phyloP scores from a whole-genome alignment of 2,888 invertebrate genomes.

The Spodoptera littoralis region DNA sequence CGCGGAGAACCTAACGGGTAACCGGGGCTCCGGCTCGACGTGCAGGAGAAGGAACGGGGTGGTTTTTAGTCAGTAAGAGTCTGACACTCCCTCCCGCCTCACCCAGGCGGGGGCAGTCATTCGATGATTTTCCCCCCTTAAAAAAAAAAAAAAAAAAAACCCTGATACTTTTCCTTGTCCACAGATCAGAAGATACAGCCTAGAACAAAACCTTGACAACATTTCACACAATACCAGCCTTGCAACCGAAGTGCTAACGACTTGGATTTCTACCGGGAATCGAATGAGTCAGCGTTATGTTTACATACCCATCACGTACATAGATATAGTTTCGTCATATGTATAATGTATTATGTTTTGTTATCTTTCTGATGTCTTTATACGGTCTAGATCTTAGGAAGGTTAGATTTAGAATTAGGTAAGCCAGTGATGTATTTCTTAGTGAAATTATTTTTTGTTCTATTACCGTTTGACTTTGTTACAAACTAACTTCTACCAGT shows the following conservation, averaged over 20 bases:
- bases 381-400: constrained; percentile 27
- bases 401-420: constrained; percentile 4
- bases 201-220: constrained; percentile 30
- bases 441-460: too few relatives aligned
- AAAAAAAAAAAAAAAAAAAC: too few relatives aligned
- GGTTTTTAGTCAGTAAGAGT: too few relatives aligned
- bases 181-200: constrained; percentile 6
- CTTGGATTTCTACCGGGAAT: constrained; percentile 45
- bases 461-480: too few relatives aligned
- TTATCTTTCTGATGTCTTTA: constrained; percentile 50
- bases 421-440: too few relatives aligned
- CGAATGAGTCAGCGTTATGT: constrained; percentile 60
- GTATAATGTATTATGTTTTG: constrained; percentile 15
- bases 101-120: too few relatives aligned
- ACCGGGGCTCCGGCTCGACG: too few relatives aligned
- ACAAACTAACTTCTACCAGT: too few relatives aligned
- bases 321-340: constrained; percentile 41
- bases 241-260: constrained; percentile 31
- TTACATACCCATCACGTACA: constrained; percentile 60
- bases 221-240: constrained; percentile 35
- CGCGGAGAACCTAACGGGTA: too few relatives aligned
- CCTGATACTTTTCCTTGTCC: neutral
- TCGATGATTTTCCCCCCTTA: too few relatives aligned
- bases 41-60: too few relatives aligned
- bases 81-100: too few relatives aligned